Evolutionary conservation across 2,888 invertebrate species (phyloP), one percentile per base, ranked within the genome.

Genomic region (Lycia hirtaria): DNA sequence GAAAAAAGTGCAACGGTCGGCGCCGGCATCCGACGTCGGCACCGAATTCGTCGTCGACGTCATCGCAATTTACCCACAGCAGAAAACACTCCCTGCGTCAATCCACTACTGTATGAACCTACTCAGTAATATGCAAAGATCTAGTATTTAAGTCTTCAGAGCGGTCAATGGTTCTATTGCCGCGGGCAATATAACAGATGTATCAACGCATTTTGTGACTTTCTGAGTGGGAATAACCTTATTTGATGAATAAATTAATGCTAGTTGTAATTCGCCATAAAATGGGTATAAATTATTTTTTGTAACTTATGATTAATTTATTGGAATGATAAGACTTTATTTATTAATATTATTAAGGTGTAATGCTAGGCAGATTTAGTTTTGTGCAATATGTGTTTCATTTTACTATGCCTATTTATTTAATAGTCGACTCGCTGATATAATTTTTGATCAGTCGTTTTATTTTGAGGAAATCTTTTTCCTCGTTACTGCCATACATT

Each of bases 401-500:
- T 28, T 43, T 56, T 56, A 47, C 53, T 47, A 60, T 49, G 26
- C 33, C 17, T 20, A 45, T 3, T 45, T 32, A 45, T 55, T 52
- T 52, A 32, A 44, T 10, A 19, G 44, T 48, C 37, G 41, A 51
- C 24, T 6, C 6, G 10, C 20, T 24, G 38, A 33, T 55, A 22
- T 55, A 22, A 12, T 55, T 45, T 50, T 52, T 47, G 12, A 49
- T 38, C 30, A 45, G 53, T 53, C 58, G 28, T 20, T 59, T 60
- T 40, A 22, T 24, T 26, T 52, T 47, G 47, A 62, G 61, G 62
- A 55, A 61, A 33, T 9, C 10, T 6, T 40, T 51, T 37, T 32
- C 49, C 52, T 52, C 17, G 17, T 40, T 56, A 65, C 62, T 58
- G 65, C 61, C 67, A 73, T 73, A 81, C 81, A 83, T 83, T 83